Percentiles rank a stretch among this genome's conserved stretches.
Conservation (phyloP, 2,113 vertebrate species). For the Cavia aperea region DNA sequence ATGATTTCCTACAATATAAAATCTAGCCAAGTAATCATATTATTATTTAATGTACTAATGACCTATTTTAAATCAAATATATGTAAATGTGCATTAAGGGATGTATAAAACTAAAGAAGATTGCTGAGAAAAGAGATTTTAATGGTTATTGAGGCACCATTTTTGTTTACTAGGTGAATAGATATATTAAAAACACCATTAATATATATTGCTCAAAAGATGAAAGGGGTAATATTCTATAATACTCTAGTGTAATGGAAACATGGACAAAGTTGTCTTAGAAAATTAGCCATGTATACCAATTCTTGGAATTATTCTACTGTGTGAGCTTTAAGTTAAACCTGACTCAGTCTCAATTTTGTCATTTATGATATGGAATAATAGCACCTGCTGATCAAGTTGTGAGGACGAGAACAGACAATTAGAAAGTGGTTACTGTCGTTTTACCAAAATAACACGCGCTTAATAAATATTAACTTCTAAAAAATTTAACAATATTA, state of each 20-base stretch:
- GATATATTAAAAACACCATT: constrained; percentile 1
- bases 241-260: not conserved
- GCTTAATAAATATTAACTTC: not conserved
- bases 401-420: not conserved
- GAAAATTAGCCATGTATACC: not conserved
- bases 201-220: not conserved
- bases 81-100: constrained; percentile 50
- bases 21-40: constrained; percentile 13
- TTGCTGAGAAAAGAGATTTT: constrained; percentile 35
- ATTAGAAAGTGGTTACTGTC: not conserved
- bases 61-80: constrained; percentile 42
- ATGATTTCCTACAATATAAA: constrained; percentile 16
- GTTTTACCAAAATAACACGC: not conserved
- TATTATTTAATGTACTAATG: constrained; percentile 46
- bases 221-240: not conserved
- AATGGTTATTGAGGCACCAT: constrained; percentile 15
- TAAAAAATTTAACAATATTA: not conserved
- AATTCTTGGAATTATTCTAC: not conserved
- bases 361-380: not conserved
- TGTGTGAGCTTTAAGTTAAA: not conserved
- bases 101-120: constrained; percentile 41
- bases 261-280: not conserved
- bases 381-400: not conserved
- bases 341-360: not conserved
- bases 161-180: constrained; percentile 41